These are phyloP conservation scores for Pteronura brasiliensis DNA, from an alignment of 2,113 vertebrate genomes.

Conservation along the genomic window DNA sequence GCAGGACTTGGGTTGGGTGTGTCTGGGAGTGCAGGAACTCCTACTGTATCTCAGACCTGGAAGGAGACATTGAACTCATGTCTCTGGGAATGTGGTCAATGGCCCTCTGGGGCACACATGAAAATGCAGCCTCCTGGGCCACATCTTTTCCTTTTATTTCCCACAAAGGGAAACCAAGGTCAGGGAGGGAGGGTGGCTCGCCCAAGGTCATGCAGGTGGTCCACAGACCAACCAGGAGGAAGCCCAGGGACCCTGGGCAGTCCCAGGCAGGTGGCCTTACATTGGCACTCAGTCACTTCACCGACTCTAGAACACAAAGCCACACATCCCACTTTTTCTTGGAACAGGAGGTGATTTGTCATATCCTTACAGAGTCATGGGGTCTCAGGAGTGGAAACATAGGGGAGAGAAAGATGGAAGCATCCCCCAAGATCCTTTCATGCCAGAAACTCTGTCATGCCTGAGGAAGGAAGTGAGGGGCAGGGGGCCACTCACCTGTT, in stretches of 20 bases:
- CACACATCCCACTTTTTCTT: neutral
- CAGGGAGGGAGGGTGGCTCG: neutral
- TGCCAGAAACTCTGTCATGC: neutral
- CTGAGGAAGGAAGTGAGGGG: too few relatives aligned
- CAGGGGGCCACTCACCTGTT: neutral
- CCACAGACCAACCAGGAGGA: neutral
- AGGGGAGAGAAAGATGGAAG: too few relatives aligned
- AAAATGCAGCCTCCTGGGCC: neutral
- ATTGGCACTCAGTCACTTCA: neutral
- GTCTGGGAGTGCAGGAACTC: neutral
- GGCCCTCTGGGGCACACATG: too few relatives aligned
- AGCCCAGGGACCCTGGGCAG: too few relatives aligned
- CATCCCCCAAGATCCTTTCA: neutral
- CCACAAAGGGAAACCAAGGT: neutral
- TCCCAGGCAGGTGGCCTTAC: neutral
- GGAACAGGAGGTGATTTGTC: neutral
- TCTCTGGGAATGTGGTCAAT: neutral
- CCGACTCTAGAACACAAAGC: neutral
- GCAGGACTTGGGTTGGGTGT: neutral
- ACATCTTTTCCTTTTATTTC: neutral
- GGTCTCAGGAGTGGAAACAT: neutral
- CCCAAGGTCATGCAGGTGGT: neutral
- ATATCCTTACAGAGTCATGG: neutral
- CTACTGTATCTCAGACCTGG: neutral
- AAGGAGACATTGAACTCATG: neutral